phyloP scores from a whole-genome alignment of 2,888 invertebrate species.

The Eurytoma californica region DNA sequence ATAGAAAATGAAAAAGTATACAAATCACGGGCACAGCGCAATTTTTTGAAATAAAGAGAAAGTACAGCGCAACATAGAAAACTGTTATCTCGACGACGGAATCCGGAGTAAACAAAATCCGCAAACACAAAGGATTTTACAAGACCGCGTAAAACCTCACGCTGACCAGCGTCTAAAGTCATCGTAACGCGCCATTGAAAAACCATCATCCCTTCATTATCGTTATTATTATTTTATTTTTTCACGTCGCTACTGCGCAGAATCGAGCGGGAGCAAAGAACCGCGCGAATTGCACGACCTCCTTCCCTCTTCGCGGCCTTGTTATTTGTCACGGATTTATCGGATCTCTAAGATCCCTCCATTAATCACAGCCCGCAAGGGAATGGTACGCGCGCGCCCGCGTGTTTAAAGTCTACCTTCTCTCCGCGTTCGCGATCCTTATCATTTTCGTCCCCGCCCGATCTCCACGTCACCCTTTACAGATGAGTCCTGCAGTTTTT shows the following conservation, averaged over 20 bases:
- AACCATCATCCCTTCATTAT: too few species aligned
- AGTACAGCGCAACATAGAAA: too few species aligned
- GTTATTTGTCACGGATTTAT: conserved; percentile 46
- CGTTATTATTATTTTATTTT: background rate
- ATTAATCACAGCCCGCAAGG: conserved; percentile 30
- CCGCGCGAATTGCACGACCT: background rate
- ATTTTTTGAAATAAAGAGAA: too few species aligned
- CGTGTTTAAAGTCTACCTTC: background rate
- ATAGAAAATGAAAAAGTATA: too few species aligned
- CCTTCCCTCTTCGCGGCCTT: background rate
- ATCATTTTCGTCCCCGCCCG: background rate
- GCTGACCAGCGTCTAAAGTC: conserved; percentile 8
- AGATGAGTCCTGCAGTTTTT: background rate
- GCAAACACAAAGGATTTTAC: background rate
- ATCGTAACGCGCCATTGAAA: background rate
- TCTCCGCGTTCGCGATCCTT: conserved; percentile 22
- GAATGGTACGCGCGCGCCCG: background rate
- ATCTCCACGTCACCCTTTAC: background rate
- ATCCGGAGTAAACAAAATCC: too few species aligned
- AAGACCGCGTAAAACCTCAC: conserved; percentile 8
- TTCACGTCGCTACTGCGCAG: background rate
- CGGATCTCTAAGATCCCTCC: conserved; percentile 26
- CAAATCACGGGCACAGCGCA: too few species aligned
- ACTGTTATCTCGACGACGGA: background rate
- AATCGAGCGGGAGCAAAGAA: background rate